A percentile compares a stretch with the other conserved stretches of the same genome.
phyloP scores from a whole-genome alignment of 2,113 vertebrate genomes.

The Steatornis caripensis region DNA sequence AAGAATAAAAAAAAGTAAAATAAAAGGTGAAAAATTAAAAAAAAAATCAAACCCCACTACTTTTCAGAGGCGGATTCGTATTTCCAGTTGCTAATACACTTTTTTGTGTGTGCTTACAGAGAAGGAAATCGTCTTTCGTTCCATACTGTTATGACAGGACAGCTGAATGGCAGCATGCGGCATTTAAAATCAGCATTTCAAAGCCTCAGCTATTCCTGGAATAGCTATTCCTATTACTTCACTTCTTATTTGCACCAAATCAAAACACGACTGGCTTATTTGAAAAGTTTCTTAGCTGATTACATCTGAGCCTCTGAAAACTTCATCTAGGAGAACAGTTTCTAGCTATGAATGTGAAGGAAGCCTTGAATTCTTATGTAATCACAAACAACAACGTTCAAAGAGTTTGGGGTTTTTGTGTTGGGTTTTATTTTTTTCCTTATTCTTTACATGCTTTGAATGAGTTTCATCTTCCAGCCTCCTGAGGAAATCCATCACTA shows the following conservation, averaged over 20 bases:
- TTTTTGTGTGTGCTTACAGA: not conserved
- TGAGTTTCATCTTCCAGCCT: not conserved
- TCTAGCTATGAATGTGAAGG: not conserved
- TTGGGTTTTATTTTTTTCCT: not conserved
- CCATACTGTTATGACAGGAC: not conserved
- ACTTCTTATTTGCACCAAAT: constrained; percentile 44
- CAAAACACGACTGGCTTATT: not conserved
- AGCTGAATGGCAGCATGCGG: not conserved
- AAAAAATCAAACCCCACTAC: accelerated
- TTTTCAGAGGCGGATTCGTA: not conserved
- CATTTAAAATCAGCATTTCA: constrained; percentile 51
- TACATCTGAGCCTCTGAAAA: constrained; percentile 38
- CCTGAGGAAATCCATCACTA: not conserved
- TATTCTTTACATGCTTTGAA: not conserved
- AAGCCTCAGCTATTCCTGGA: constrained; percentile 41
- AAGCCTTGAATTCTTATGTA: constrained; percentile 1
- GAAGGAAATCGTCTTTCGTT: not conserved
- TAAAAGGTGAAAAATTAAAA: not conserved
- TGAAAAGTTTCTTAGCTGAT: constrained; percentile 50
- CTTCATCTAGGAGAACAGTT: constrained; percentile 26
- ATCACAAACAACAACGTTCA: constrained; percentile 2
- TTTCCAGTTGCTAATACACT: not conserved
- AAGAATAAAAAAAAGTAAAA: not conserved
- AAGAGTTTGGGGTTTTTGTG: accelerated
- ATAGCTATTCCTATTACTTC: constrained; percentile 47